A percentile compares a stretch with the other conserved stretches of the same genome.
These are phyloP conservation scores for Sinocyclocheilus anshuiensis DNA, from an alignment of 2,113 vertebrate genomes.

Conservation along the genomic window DNA sequence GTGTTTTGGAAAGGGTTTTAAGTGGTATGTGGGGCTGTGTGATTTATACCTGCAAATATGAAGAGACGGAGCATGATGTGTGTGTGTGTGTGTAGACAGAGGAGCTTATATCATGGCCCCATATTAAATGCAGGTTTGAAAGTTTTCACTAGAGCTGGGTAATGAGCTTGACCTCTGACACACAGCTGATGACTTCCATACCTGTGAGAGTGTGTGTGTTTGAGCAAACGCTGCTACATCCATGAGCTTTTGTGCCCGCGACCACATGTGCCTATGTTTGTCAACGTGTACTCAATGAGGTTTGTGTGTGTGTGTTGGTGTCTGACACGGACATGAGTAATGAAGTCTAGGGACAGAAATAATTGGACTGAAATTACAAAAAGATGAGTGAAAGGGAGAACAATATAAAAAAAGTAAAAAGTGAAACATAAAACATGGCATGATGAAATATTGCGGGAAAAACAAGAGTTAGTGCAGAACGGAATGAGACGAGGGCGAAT, in stretches of 20 bases:
- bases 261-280: conserved; percentile 84
- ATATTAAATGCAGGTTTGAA: conserved; percentile 91
- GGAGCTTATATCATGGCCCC: conserved; percentile 72
- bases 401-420: conserved; percentile 20
- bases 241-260: conserved; percentile 65
- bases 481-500: conserved; percentile 21
- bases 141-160: conserved; percentile 97
- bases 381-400: conserved; percentile 52
- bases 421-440: conserved; percentile 38
- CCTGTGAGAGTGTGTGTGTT: conserved; percentile 86
- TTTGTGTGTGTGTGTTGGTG: conserved; percentile 83
- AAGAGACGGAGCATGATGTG: conserved; percentile 40
- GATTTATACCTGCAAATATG: conserved; percentile 55
- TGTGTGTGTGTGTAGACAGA: conserved; percentile 63
- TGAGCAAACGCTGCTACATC: conserved; percentile 71
- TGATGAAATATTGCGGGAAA: conserved; percentile 49
- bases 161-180: conserved; percentile 98
- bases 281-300: conserved; percentile 82
- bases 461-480: conserved; percentile 23
- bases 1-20: conserved; percentile 32
- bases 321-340: conserved; percentile 98
- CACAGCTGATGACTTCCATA: conserved; percentile 96
- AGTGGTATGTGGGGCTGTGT: conserved; percentile 22
- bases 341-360: conserved; percentile 95
- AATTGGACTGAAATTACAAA: conserved; percentile 75